These are phyloP conservation scores for Pseudomugil gertrudae DNA, from an alignment of 2,797 vertebrate genomes.

Conservation along the genomic window DNA sequence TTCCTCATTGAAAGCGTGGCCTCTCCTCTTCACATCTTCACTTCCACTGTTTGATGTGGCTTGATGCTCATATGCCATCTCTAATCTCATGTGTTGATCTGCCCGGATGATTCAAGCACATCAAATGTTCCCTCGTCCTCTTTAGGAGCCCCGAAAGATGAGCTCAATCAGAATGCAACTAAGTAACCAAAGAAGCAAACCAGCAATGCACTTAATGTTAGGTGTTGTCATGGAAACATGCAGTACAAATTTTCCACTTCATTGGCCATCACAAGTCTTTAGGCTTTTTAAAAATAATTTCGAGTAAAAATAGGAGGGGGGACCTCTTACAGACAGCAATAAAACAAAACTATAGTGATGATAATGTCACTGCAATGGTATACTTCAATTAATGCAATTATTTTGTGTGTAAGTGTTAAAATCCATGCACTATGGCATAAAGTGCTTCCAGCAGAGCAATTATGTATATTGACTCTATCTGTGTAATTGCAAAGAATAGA, in stretches of 20 bases:
- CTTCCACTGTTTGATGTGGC: constrained; percentile 19
- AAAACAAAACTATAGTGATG: constrained; percentile 13
- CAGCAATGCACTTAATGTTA: constrained; percentile 67
- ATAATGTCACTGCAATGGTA: constrained; percentile 28
- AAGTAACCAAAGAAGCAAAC: constrained; percentile 44
- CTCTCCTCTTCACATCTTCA: constrained; percentile 29
- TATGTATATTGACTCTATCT: constrained; percentile 52
- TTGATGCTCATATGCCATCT: constrained; percentile 16
- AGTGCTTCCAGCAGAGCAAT: constrained; percentile 41
- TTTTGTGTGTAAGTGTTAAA: constrained; percentile 27
- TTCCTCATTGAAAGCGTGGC: constrained; percentile 43
- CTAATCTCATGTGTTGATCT: constrained; percentile 13
- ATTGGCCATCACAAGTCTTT: constrained; percentile 44
- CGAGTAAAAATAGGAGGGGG: constrained; percentile 22
- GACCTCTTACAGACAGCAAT: constrained; percentile 7
- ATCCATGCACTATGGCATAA: constrained; percentile 39
- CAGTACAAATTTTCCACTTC: constrained; percentile 67
- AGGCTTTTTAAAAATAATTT: constrained; percentile 58
- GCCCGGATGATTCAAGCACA: constrained; percentile 60
- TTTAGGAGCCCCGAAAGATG: constrained; percentile 54
- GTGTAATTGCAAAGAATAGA: constrained; percentile 55
- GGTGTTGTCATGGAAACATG: constrained; percentile 73
- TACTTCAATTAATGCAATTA: constrained; percentile 32
- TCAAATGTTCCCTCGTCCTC: constrained; percentile 66
- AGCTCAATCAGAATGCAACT: constrained; percentile 66